These are phyloP conservation scores for Ophion ventricosus DNA, from an alignment of 2,888 invertebrate species.

Conservation along the genomic window DNA sequence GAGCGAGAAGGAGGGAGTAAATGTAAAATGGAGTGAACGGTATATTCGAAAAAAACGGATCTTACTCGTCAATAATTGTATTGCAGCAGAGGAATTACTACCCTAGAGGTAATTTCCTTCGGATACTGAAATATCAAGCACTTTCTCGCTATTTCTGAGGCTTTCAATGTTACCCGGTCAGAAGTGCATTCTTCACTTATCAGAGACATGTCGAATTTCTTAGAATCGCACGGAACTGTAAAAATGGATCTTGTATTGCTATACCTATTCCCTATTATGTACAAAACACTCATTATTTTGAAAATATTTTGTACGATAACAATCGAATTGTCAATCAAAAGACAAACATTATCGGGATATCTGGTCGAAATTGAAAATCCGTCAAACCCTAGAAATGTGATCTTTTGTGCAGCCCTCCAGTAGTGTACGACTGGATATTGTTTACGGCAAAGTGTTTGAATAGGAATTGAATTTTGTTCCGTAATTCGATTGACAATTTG, in stretches of 20 bases:
- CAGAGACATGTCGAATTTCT: slow-evolving; percentile 33
- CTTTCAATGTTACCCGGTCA: slow-evolving; percentile 33
- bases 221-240: slow-evolving; percentile 55
- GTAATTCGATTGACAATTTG: slow-evolving; percentile 66
- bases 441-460: slow-evolving; percentile 23
- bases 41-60: slow-evolving; percentile 11
- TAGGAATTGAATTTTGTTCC: slow-evolving; percentile 53
- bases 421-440: slow-evolving; percentile 46
- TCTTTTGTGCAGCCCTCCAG: slow-evolving; percentile 15
- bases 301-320: slow-evolving; percentile 38
- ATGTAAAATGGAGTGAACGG: slow-evolving; percentile 14
- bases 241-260: slow-evolving; percentile 43
- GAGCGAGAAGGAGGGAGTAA: slow-evolving; percentile 15
- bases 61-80: slow-evolving; percentile 41
- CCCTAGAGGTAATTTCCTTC: slow-evolving; percentile 23
- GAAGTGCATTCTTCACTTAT: slow-evolving; percentile 28
- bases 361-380: slow-evolving; percentile 54
- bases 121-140: slow-evolving; percentile 33
- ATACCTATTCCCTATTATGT: slow-evolving; percentile 34
- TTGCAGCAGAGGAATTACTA: slow-evolving; percentile 39
- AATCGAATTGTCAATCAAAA: slow-evolving; percentile 46
- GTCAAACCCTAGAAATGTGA: slow-evolving; percentile 47
- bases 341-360: slow-evolving; percentile 56
- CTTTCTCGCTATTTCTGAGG: slow-evolving; percentile 42
- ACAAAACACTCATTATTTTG: slow-evolving; percentile 7